Base-by-base conservation (phyloP, 2,113 vertebrate genomes). In the Podiceps cristatus region DNA sequence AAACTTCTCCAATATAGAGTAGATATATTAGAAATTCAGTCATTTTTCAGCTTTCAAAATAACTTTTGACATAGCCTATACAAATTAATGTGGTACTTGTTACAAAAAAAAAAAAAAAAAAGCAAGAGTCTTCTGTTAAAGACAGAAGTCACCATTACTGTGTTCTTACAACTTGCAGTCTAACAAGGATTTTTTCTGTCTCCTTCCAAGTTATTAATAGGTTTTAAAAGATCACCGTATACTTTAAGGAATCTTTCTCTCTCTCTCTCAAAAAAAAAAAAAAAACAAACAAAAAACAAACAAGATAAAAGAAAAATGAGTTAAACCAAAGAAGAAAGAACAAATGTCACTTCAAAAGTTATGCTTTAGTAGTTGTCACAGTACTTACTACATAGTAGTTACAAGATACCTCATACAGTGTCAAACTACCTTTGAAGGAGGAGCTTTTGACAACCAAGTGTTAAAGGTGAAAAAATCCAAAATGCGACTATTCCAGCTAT, bases 181-280 rank as follows among this genome's bases (percentile, higher is more conserved):
- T 96, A 85, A 88, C 27, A 73, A 68, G 53, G 29, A 88, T 88
- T 88, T 84, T 91, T 91, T 81, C 85, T 67, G 35, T 50, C 96
- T 95, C 82, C 42, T 96, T 96, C 23, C 45, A 62, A 83, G 8
- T 44, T 66, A 81, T 11, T 91, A 47, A 42, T 1, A 44, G 35
- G 56, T 90, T 95, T 93, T 56, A 50, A 96, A 95, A 82, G 76
- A 89, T 55, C 63, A 69, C 18, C 2, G 5, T 28, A 11, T 69
- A 78, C 87, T 94, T 87, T 79, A 90, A 82, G 28, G 44, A 93
- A 89, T 55, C 37, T 37, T 37, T n/a, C n/a, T n/a, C n/a, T n/a
- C 15, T 82, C 58, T 83, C 29, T 56, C 42, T 27, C 5, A 18
- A 67, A 29, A 93, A 47, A 83, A 31, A 45, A 10, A 11, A 3